Conservation (phyloP, 2,113 vertebrate species). For the Oncorhynchus keta region DNA sequence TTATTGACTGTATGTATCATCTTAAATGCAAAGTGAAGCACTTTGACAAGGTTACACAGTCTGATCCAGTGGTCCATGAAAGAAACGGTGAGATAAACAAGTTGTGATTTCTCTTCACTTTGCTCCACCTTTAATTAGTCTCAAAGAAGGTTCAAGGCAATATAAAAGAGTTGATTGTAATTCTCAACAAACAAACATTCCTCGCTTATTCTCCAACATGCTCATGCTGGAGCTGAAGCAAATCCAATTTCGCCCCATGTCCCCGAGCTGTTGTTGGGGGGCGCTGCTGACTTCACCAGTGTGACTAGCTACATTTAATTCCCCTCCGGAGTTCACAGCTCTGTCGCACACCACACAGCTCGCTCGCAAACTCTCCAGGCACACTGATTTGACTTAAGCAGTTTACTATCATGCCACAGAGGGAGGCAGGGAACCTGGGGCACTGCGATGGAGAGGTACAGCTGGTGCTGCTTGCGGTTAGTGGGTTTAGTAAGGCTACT, state of each 20-base stretch:
- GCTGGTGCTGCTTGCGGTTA: too few species aligned
- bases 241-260: conserved; percentile 3
- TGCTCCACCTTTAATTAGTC: neutral
- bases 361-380: neutral
- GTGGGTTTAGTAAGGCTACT: too few species aligned
- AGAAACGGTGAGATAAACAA: neutral
- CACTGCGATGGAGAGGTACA: too few species aligned
- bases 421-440: neutral
- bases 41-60: neutral
- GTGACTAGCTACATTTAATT: neutral
- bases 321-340: neutral
- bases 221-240: conserved; percentile 17
- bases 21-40: neutral
- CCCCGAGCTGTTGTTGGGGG: neutral
- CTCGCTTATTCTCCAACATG: conserved; percentile 45
- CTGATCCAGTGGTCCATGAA: neutral
- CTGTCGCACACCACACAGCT: neutral
- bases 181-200: conserved; percentile 51
- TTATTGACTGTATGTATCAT: neutral
- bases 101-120: neutral
- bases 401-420: neutral
- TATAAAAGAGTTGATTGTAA: conserved; percentile 42
- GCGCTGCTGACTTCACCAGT: neutral
- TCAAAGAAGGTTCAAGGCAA: neutral
- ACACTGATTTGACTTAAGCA: neutral